Conservation (phyloP, 2,888 invertebrate genomes). For the Maniola hyperantus region DNA sequence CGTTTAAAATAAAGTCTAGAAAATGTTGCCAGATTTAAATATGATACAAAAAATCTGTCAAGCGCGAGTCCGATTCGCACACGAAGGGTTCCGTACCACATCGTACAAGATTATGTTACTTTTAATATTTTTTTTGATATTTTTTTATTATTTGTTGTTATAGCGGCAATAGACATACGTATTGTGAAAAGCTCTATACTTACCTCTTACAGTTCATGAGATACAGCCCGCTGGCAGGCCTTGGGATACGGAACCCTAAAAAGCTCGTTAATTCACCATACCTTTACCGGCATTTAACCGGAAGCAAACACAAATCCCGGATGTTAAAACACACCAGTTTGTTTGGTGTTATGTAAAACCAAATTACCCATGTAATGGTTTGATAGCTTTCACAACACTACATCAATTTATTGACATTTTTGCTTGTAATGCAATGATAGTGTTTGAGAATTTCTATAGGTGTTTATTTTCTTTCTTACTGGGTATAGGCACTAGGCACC, state of each 20-base stretch:
- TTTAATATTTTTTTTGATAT: too few relatives aligned
- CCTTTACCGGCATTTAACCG: slow-evolving; percentile 1
- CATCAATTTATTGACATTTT: slow-evolving; percentile 14
- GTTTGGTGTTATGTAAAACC: slow-evolving; percentile 7
- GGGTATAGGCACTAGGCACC: too few relatives aligned
- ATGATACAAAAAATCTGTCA: too few relatives aligned
- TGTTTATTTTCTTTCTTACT: neutral
- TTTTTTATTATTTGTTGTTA: too few relatives aligned
- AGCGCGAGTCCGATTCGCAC: too few relatives aligned
- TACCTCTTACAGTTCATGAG: too few relatives aligned
- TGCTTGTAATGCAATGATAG: slow-evolving; percentile 8
- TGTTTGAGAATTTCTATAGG: slow-evolving; percentile 5
- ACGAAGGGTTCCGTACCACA: too few relatives aligned
- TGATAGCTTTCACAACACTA: slow-evolving; percentile 17
- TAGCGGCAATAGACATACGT: too few relatives aligned
- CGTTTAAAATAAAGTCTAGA: slow-evolving; percentile 1
- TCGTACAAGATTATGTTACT: too few relatives aligned
- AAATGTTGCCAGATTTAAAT: neutral
- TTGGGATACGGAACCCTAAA: too few relatives aligned
- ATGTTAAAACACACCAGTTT: slow-evolving; percentile 11
- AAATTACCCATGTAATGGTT: neutral
- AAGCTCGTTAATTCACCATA: slow-evolving; percentile 7
- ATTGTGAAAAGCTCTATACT: too few relatives aligned
- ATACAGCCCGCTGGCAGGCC: too few relatives aligned
- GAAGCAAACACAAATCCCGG: slow-evolving; percentile 2